Evolutionary conservation across 2,888 invertebrate genomes (phyloP).

Genomic region (Sericinus montela): DNA sequence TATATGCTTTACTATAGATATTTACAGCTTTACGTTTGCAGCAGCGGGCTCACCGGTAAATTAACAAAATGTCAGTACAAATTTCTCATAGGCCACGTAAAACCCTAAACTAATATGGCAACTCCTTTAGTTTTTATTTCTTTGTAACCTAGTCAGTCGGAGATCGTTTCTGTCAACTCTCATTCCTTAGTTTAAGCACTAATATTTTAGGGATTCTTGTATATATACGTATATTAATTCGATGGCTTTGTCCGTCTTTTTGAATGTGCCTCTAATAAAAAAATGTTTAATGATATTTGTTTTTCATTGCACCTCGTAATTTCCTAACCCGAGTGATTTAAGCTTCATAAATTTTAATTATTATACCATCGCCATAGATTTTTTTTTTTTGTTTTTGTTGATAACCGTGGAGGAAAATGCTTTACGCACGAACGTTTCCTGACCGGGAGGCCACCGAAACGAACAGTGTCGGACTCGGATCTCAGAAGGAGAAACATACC

Average conservation of each 20-base stretch:
- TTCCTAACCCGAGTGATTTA: background rate
- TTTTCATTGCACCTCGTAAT: constrained; percentile 24
- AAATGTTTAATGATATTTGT: constrained; percentile 46
- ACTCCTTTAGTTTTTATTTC: constrained; percentile 40
- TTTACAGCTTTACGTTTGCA: background rate
- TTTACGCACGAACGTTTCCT: no score
- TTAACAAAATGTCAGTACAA: constrained; percentile 12
- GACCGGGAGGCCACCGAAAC: no score
- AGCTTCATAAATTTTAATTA: no score
- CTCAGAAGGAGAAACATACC: no score
- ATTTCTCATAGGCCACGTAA: background rate
- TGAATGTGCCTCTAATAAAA: constrained; percentile 75
- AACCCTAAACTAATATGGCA: constrained; percentile 19
- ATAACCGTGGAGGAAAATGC: no score
- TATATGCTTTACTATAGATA: background rate
- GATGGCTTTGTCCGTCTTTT: constrained; percentile 48
- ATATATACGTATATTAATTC: constrained; percentile 37
- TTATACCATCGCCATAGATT: no score
- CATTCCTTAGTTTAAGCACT: constrained; percentile 42
- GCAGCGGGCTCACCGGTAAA: no score
- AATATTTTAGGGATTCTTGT: constrained; percentile 32
- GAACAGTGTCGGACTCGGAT: no score
- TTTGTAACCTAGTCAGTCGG: constrained; percentile 56
- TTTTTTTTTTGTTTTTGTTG: no score
- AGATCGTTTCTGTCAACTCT: constrained; percentile 43